phyloP scores from a whole-genome alignment of 2,797 vertebrate genomes.

The Tapirus indicus region DNA sequence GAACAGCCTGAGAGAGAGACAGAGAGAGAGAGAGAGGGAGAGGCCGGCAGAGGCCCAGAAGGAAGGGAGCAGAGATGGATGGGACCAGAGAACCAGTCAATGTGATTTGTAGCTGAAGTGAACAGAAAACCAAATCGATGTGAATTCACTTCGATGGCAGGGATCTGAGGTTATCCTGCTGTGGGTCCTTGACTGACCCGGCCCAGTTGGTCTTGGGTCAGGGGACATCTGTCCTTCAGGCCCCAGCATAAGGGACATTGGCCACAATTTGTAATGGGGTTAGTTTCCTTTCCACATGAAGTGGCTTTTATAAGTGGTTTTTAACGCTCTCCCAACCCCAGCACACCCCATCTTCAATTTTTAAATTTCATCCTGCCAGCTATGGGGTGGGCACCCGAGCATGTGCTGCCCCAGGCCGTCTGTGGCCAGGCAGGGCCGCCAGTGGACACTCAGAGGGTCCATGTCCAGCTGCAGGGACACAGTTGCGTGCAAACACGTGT shows the following conservation, averaged over 20 bases:
- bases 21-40: not conserved
- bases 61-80: conserved; percentile 75
- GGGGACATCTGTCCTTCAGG: no score
- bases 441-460: rapidly evolving
- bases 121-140: conserved; percentile 85
- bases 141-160: conserved; percentile 83
- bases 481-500: rapidly evolving
- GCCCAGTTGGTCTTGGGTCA: not conserved
- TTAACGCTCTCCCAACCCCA: not conserved
- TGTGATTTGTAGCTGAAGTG: conserved; percentile 88
- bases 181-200: not conserved
- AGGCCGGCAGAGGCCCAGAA: not conserved
- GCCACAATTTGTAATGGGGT: not conserved
- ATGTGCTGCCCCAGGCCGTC: rapidly evolving
- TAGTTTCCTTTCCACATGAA: not conserved
- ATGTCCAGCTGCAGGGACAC: not conserved
- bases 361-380: not conserved
- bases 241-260: not conserved
- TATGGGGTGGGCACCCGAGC: not conserved
- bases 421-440: rapidly evolving
- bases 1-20: not conserved
- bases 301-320: not conserved
- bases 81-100: conserved; percentile 83
- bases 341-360: not conserved
- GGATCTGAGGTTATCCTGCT: conserved; percentile 52